A percentile compares a stretch with the other conserved stretches of the same genome.
phyloP scores from a whole-genome alignment of 2,797 vertebrate species.

The Sebastes wilsoni region DNA sequence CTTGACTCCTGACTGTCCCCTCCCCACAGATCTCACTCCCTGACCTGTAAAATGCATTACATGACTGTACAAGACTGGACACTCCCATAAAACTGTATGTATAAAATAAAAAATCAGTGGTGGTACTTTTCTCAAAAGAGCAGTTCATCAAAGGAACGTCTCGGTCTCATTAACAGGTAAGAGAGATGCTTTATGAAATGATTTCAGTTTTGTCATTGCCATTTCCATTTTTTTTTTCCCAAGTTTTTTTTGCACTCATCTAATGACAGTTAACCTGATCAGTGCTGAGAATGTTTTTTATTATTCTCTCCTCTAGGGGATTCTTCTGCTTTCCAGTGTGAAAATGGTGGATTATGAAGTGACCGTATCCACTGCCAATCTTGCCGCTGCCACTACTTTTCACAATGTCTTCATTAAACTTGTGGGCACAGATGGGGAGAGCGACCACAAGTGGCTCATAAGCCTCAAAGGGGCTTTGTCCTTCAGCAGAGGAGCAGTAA shows the following conservation, averaged over 20 bases:
- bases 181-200: not conserved
- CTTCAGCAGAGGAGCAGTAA: constrained; percentile 44
- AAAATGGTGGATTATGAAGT: constrained; percentile 62
- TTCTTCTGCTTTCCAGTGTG: not conserved
- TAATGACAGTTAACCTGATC: not conserved
- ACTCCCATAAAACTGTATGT: constrained; percentile 2
- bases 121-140: too few relatives aligned
- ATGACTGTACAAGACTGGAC: not conserved
- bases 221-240: not conserved
- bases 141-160: not conserved
- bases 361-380: constrained; percentile 19
- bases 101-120: constrained; percentile 3
- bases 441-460: not conserved
- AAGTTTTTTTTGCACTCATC: not conserved
- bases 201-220: too few relatives aligned
- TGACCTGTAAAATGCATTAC: too few relatives aligned
- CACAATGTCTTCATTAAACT: constrained; percentile 61
- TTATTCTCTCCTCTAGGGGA: not conserved
- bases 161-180: constrained; percentile 11
- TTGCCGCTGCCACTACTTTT: not conserved
- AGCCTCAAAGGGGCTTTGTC: not conserved
- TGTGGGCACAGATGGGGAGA: constrained; percentile 56
- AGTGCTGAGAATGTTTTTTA: not conserved
- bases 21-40: too few relatives aligned
- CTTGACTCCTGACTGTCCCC: too few relatives aligned